Evolutionary conservation across 2,888 invertebrate genomes (phyloP).

Genomic region (Seira musarum): DNA sequence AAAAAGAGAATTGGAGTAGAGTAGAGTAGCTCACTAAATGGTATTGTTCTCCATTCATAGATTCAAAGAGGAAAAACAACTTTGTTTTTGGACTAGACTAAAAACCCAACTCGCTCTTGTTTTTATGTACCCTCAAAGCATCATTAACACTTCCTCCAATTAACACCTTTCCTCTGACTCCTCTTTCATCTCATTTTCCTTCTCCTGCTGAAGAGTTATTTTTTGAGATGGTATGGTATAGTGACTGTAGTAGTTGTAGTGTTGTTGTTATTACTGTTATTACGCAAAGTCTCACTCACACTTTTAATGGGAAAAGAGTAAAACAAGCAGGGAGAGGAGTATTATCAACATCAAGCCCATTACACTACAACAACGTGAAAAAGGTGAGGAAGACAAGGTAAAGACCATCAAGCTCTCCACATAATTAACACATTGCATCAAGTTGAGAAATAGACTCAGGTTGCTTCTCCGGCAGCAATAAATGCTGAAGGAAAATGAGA

Average conservation of each 20-base stretch:
- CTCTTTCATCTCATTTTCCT: constrained; percentile 21
- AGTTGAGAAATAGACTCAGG: neutral
- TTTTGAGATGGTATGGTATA: neutral
- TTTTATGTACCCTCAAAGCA: constrained; percentile 54
- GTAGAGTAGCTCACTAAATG: too few species aligned
- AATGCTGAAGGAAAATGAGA: constrained; percentile 25
- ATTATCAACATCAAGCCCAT: neutral
- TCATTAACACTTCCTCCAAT: constrained; percentile 60
- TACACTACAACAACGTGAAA: constrained; percentile 4
- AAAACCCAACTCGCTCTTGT: neutral
- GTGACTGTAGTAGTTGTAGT: neutral
- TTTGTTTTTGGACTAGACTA: neutral
- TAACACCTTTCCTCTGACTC: constrained; percentile 51
- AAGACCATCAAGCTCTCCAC: constrained; percentile 36
- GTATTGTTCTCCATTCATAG: too few species aligned
- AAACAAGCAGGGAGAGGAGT: neutral
- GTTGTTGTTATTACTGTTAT: constrained; percentile 17
- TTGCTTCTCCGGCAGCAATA: neutral
- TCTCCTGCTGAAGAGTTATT: neutral
- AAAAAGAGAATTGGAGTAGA: too few species aligned
- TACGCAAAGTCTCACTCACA: neutral
- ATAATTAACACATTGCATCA: constrained; percentile 56
- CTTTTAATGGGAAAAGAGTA: neutral
- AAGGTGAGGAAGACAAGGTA: constrained; percentile 31
- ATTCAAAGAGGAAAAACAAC: neutral